Evolutionary conservation across 2,888 invertebrate species (phyloP), one percentile per base, ranked within the genome.

Genomic region (Macrophya annulata): DNA sequence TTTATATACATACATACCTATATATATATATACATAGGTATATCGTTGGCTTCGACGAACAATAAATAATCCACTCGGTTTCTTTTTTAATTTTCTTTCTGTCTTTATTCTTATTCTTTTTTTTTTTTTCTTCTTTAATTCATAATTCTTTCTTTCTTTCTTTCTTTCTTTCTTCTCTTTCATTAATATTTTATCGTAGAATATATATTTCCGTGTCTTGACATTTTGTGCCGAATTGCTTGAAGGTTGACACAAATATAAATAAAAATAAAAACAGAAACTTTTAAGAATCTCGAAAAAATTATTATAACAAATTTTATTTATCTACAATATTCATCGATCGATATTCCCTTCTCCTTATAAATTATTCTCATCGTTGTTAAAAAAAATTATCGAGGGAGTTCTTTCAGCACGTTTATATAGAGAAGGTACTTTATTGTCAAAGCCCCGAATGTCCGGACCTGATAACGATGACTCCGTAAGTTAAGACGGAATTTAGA

Each of bases 31-130:
- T 31, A 31, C 31, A 31, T 31, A 31, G 1, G 3, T 31, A 31
- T 3, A 43, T 43, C 81, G 81, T 43, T 62, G 43, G 37, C 43
- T 43, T 21, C 40, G 21, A 62, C 81, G 43, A 62, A 81, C 81
- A 81, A 81, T 81, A 62, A 81, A 81, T 81, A 81, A 81, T 62
- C 81, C 62, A 62, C 6, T 21, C 21, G 40, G 6, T 45, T 40
- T 81, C 37, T 55, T 31, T 77, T 55, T 45, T 9, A 40, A 51
- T 77, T 77, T 48, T 48, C 9, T 51, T 37, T 76, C 21, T 21
- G 2, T 43, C 12, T 25, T 59, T 40, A n/a, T n/a, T 21, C 59
- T 1, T 62, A 0, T 15, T 17, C 51, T 9, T 77, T 25, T 45
- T 45, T 43, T 10, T 21, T 4, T n/a, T 17, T 72, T 72, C 17